phyloP scores from a whole-genome alignment of 2,888 invertebrate genomes.

The Cerceris ruficornis region DNA sequence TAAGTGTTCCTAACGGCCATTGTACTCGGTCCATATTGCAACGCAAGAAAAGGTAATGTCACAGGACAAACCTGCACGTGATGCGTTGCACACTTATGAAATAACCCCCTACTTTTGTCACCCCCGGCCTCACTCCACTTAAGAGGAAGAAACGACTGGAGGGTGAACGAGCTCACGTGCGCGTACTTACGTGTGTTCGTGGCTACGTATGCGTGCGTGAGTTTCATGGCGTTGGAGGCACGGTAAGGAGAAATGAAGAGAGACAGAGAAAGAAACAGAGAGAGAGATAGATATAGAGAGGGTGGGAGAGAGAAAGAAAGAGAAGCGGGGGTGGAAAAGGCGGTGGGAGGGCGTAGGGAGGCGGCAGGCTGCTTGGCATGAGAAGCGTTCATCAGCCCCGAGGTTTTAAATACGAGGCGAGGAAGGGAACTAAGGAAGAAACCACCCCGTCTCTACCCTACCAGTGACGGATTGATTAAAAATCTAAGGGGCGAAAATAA shows the following conservation, averaged over 20 bases:
- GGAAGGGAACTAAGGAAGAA: slow-evolving; percentile 80
- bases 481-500: slow-evolving; percentile 80
- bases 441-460: slow-evolving; percentile 72
- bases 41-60: slow-evolving; percentile 48
- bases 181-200: slow-evolving; percentile 23
- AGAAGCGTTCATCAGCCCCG: slow-evolving; percentile 82
- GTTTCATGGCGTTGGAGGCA: slow-evolving; percentile 40
- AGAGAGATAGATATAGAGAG: slow-evolving; percentile 20
- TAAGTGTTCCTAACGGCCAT: slow-evolving; percentile 52
- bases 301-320: slow-evolving; percentile 46
- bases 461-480: slow-evolving; percentile 82
- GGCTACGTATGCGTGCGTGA: slow-evolving; percentile 63
- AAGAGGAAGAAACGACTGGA: slow-evolving; percentile 33
- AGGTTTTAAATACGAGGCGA: slow-evolving; percentile 82
- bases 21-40: slow-evolving; percentile 44
- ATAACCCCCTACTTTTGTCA: slow-evolving; percentile 48
- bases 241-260: neutral
- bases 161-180: slow-evolving; percentile 46
- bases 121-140: slow-evolving; percentile 13
- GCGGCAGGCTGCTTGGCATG: slow-evolving; percentile 77
- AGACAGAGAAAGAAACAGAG: slow-evolving; percentile 13
- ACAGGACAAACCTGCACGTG: slow-evolving; percentile 58
- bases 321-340: slow-evolving; percentile 65
- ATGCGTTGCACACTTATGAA: slow-evolving; percentile 63
- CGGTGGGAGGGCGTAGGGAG: slow-evolving; percentile 59